phyloP scores from a whole-genome alignment of 2,797 vertebrate genomes.

The Malurus splendens region DNA sequence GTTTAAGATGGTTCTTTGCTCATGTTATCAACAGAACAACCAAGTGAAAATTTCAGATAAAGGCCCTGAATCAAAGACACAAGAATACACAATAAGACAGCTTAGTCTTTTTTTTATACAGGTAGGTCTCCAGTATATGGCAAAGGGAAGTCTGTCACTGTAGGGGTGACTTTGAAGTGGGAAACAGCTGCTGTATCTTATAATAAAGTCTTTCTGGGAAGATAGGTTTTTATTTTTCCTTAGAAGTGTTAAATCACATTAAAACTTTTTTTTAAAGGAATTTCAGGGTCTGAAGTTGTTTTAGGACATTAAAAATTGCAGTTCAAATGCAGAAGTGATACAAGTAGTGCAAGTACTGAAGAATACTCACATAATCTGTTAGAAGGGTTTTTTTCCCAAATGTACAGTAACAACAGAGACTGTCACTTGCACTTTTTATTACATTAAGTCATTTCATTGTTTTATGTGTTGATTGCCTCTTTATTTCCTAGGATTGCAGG shows the following conservation, averaged over 20 bases:
- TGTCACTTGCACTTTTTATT: not conserved
- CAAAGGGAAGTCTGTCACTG: not conserved
- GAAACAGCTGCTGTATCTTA: not conserved
- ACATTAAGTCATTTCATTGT: not conserved
- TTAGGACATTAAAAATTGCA: not conserved
- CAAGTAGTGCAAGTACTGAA: not conserved
- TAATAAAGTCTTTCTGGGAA: not conserved
- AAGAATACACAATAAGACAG: not conserved
- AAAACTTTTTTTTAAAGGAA: not conserved
- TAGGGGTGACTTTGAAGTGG: not conserved
- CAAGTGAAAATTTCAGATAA: not conserved
- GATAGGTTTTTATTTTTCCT: not conserved
- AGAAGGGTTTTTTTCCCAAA: rapidly evolving
- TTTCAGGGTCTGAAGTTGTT: not conserved
- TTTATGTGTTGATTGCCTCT: not conserved
- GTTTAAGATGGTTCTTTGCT: not conserved
- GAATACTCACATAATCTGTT: not conserved
- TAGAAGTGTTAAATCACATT: not conserved
- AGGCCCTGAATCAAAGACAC: not conserved
- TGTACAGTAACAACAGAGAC: not conserved
- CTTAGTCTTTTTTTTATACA: not conserved
- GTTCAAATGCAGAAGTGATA: not conserved
- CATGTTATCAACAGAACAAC: not conserved
- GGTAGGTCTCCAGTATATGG: not conserved
- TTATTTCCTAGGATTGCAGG: not conserved